Percentiles rank a stretch among this genome's conserved stretches.
Evolutionary conservation across 2,888 invertebrate genomes (phyloP).

Genomic region (Stictocephala bisonia): DNA sequence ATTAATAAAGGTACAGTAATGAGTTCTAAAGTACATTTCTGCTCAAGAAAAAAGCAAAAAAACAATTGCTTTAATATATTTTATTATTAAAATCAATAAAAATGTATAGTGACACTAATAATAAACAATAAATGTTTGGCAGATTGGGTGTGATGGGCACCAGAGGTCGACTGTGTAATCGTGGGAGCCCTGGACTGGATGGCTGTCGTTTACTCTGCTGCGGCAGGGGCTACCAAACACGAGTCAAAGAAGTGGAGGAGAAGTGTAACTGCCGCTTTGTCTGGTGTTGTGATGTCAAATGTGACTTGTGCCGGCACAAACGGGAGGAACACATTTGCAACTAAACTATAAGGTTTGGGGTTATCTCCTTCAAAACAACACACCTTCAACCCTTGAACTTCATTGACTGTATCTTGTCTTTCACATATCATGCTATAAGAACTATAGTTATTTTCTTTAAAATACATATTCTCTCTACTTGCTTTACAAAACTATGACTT

Average conservation of each 20-base stretch:
- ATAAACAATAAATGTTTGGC: too few species aligned
- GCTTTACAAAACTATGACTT: too few species aligned
- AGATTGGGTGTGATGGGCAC: slow-evolving; percentile 87
- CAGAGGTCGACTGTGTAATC: slow-evolving; percentile 83
- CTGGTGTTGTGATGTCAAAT: slow-evolving; percentile 91
- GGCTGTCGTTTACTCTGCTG: slow-evolving; percentile 90
- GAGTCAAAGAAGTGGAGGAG: slow-evolving; percentile 83
- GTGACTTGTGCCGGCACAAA: slow-evolving; percentile 82
- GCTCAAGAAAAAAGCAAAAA: neutral
- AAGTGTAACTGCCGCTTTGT: slow-evolving; percentile 91
- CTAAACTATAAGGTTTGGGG: too few species aligned
- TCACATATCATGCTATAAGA: too few species aligned
- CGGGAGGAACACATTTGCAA: slow-evolving; percentile 90
- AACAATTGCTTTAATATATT: neutral
- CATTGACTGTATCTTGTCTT: too few species aligned
- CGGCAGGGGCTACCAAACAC: slow-evolving; percentile 88
- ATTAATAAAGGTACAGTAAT: too few species aligned
- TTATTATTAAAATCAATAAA: neutral
- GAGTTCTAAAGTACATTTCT: too few species aligned
- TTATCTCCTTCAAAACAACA: too few species aligned
- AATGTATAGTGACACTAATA: neutral
- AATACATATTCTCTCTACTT: too few species aligned
- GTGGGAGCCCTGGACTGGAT: slow-evolving; percentile 86
- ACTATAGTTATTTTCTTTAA: too few species aligned
- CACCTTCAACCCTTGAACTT: too few species aligned